Conservation (phyloP, 2,888 invertebrate species). For the Nymphalis urticae region DNA sequence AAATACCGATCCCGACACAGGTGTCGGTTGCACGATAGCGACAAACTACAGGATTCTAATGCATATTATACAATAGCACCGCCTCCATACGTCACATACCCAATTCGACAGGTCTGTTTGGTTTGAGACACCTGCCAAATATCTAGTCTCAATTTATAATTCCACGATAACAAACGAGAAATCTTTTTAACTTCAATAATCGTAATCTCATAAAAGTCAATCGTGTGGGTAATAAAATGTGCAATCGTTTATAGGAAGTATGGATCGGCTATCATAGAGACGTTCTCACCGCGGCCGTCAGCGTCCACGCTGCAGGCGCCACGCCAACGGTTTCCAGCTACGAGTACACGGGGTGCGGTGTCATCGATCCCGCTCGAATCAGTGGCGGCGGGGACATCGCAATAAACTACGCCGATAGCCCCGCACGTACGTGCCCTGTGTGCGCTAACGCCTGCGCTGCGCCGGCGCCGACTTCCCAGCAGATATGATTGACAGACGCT, state of each 20-base stretch:
- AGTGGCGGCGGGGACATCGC: constrained; percentile 4
- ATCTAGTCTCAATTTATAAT: not conserved
- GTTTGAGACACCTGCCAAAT: too few species aligned
- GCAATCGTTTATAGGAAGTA: constrained; percentile 17
- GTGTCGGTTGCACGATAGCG: constrained; percentile 15
- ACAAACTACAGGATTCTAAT: not conserved
- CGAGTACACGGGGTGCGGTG: not conserved
- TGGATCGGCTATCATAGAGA: constrained; percentile 12
- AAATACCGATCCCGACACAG: constrained; percentile 14
- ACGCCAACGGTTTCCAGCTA: not conserved
- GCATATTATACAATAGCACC: not conserved
- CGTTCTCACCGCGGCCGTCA: constrained; percentile 21
- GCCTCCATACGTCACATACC: too few species aligned
- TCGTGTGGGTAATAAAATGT: constrained; percentile 23
- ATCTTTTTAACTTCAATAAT: not conserved
- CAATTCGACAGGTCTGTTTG: too few species aligned
- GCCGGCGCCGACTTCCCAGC: constrained; percentile 37
- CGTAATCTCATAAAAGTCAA: not conserved
- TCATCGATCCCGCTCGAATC: constrained; percentile 17
- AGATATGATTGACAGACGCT: constrained; percentile 51
- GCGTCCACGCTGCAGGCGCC: constrained; percentile 9
- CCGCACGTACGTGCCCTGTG: constrained; percentile 18
- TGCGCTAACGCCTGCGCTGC: constrained; percentile 14
- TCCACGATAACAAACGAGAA: not conserved
- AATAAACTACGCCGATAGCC: constrained; percentile 15